phyloP scores from a whole-genome alignment of 2,113 vertebrate genomes.

The Lanius ludovicianus region DNA sequence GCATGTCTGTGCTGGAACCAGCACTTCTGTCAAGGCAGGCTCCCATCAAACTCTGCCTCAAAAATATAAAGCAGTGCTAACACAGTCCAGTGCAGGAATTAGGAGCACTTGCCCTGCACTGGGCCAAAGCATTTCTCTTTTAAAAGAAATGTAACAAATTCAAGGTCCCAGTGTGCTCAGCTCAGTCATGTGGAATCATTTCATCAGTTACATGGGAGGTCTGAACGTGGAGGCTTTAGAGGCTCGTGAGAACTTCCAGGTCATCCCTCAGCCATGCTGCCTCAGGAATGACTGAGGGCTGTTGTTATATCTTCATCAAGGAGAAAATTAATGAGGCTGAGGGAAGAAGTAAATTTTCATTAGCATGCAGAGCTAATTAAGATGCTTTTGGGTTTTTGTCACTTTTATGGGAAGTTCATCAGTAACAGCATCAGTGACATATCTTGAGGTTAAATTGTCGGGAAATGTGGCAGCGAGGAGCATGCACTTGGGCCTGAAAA shows the following conservation, averaged over 20 bases:
- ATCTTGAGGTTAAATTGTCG: neutral
- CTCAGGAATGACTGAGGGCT: neutral
- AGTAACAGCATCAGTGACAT: neutral
- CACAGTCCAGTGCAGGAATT: neutral
- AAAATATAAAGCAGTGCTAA: neutral
- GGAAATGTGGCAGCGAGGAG: neutral
- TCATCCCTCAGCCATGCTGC: neutral
- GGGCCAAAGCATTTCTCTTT: neutral
- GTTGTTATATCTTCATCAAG: neutral
- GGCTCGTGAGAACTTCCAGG: neutral
- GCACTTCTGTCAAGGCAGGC: neutral
- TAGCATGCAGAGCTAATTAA: neutral
- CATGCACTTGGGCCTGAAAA: neutral
- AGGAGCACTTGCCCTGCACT: neutral
- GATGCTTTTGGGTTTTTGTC: neutral
- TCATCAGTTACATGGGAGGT: neutral
- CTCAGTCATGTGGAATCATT: neutral
- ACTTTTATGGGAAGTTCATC: neutral
- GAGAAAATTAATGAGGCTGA: constrained; percentile 3
- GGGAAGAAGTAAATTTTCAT: neutral
- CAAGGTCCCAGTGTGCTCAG: neutral
- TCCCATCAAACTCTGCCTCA: neutral
- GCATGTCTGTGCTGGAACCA: neutral
- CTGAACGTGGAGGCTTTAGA: neutral
- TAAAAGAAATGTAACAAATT: neutral